These are phyloP conservation scores for Nemotelus nigrinus DNA, from an alignment of 2,888 invertebrate genomes.

Conservation along the genomic window DNA sequence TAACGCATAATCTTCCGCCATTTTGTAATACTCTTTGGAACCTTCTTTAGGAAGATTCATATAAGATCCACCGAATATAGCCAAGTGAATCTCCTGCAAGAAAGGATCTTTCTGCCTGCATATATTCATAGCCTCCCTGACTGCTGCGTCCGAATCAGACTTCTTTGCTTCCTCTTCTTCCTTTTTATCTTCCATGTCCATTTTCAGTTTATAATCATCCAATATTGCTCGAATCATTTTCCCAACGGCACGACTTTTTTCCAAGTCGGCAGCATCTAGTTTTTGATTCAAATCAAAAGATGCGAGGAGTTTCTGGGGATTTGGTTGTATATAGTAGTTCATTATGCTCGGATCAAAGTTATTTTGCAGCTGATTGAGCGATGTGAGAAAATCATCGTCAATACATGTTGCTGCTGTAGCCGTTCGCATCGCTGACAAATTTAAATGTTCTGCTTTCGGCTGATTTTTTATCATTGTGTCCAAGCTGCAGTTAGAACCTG, in stretches of 20 bases:
- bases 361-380: neutral
- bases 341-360: slow-evolving; percentile 1
- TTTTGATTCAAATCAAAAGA: neutral
- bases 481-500: slow-evolving; percentile 6
- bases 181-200: slow-evolving; percentile 4
- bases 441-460: neutral
- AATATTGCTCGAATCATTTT: neutral
- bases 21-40: neutral
- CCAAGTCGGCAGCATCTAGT: neutral
- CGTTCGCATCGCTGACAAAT: neutral
- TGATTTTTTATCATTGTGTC: neutral
- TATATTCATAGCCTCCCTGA: slow-evolving; percentile 1
- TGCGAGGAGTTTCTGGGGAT: neutral
- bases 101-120: slow-evolving; percentile 22
- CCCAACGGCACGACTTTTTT: slow-evolving; percentile 4
- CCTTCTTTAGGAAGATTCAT: slow-evolving; percentile 2
- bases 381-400: neutral
- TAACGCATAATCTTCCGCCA: slow-evolving; percentile 21
- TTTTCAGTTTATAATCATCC: slow-evolving; percentile 17
- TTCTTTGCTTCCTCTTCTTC: neutral
- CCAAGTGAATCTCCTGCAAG: slow-evolving; percentile 19
- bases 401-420: neutral
- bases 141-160: neutral
- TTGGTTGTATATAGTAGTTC: slow-evolving; percentile 2
- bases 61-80: neutral